Base-by-base conservation (phyloP, 2,888 invertebrate genomes). In the Parascotia fuliginaria region DNA sequence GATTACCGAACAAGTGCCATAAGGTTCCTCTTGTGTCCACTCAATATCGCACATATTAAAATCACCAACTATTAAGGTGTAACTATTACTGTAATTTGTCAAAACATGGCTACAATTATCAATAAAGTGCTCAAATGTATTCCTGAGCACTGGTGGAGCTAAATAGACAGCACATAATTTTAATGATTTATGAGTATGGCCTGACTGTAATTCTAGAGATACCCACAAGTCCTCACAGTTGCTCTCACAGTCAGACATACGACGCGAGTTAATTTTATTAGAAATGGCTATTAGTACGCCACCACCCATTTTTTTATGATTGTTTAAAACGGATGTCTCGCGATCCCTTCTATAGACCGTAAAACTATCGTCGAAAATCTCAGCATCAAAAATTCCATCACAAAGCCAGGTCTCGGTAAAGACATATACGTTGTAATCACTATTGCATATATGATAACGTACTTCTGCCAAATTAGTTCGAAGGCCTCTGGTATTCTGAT, bases 171-270 rank as follows among this genome's bases (percentile, higher is more conserved):
- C 19, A 19, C 19, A 19, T 19, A 19, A 19, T 19, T 19, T 19
- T 5, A 19, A 19, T 28, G 27, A 9, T 2, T 29, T 22, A 22
- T 4, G 15, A 7, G 7, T 13, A 6, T 12, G 19, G 9, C 34
- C 24, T 7, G 31, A 6, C 9, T 31, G n/a, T 4, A 22, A n/a
- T 1, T 46, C 27, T n/a, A 46, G 28, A 0, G 15, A 33, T 6
- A 47, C 27, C 41, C 37, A 47, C 11, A 47, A 12, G 24, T 47
- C 47, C 31, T 47, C 47, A 11, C 47, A 41, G 4, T 41, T 14
- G 36, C 36, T 47, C 13, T 47, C 47, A 36, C 41, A 47, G 19
- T 47, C 41, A 3, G 11, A 1, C 22, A 29, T 36, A 9, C 41
- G 37, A 16, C 19, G 15, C 9, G 47, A 41, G 4, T 16, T 27